These are phyloP conservation scores for Alexandromys fortis DNA, from an alignment of 2,113 vertebrate genomes.

Conservation along the genomic window DNA sequence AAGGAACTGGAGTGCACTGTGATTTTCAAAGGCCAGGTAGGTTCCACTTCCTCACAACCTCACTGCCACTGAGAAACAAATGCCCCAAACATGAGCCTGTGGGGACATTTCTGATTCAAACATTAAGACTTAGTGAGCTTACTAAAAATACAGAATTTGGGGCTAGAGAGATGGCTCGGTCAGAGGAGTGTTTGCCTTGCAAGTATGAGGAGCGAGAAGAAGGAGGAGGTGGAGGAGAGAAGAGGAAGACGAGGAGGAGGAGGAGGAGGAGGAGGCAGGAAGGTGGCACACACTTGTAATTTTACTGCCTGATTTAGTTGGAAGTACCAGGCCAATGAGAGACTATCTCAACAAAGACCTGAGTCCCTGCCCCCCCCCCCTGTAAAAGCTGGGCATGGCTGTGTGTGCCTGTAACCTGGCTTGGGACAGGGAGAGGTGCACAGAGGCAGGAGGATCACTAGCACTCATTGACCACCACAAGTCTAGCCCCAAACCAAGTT, in stretches of 20 bases:
- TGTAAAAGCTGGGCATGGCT: background rate
- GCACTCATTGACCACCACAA: background rate
- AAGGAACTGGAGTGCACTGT: background rate
- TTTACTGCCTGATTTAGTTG: background rate
- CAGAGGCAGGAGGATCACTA: background rate
- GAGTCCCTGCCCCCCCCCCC: background rate
- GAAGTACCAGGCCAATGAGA: background rate
- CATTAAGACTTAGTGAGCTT: background rate
- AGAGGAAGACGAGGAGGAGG: background rate
- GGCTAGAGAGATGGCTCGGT: background rate
- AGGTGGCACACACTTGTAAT: background rate
- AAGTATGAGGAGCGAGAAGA: too few relatives aligned
- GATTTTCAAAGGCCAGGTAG: background rate
- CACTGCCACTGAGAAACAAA: background rate
- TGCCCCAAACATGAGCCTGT: background rate
- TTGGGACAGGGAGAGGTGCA: too few relatives aligned
- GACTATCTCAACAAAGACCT: background rate
- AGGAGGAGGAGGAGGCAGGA: background rate
- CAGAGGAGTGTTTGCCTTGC: background rate
- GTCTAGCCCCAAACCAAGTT: background rate
- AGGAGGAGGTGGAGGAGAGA: rapidly evolving
- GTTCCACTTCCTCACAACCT: background rate
- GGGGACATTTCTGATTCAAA: background rate
- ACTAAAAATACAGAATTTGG: background rate
- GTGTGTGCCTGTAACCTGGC: background rate